Percentiles rank a stretch among this genome's conserved stretches.
phyloP scores from a whole-genome alignment of 2,888 invertebrate genomes.

The Carabus problematicus region DNA sequence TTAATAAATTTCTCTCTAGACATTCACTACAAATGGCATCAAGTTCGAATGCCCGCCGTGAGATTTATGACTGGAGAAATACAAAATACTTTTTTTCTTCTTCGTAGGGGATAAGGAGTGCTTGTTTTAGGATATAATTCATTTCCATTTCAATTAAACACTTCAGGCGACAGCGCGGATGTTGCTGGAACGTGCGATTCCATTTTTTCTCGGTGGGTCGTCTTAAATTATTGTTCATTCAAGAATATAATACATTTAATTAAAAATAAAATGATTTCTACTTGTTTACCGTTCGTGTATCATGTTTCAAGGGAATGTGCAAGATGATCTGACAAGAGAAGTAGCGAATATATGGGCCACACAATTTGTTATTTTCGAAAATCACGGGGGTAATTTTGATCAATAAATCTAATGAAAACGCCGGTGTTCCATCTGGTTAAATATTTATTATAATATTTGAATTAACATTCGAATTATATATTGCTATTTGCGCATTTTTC shows the following conservation, averaged over 20 bases:
- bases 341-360: too few relatives aligned
- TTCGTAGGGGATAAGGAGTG: constrained; percentile 31
- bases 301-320: not conserved
- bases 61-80: constrained; percentile 36
- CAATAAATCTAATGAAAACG: too few relatives aligned
- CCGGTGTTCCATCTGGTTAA: too few relatives aligned
- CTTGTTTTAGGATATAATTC: constrained; percentile 38
- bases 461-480: too few relatives aligned
- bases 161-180: constrained; percentile 36
- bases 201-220: constrained; percentile 16
- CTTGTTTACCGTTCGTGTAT: constrained; percentile 2
- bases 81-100: constrained; percentile 36
- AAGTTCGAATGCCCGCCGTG: constrained; percentile 31
- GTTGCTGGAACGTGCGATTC: constrained; percentile 3
- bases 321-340: too few relatives aligned
- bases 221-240: constrained; percentile 41
- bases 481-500: too few relatives aligned
- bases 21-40: constrained; percentile 36
- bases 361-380: too few relatives aligned
- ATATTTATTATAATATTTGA: too few relatives aligned
- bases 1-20: constrained; percentile 37
- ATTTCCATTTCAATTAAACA: constrained; percentile 42
- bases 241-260: constrained; percentile 41
- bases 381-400: too few relatives aligned
- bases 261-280: constrained; percentile 38